Conservation (phyloP, 2,888 invertebrate species). For the Theretra japonica region DNA sequence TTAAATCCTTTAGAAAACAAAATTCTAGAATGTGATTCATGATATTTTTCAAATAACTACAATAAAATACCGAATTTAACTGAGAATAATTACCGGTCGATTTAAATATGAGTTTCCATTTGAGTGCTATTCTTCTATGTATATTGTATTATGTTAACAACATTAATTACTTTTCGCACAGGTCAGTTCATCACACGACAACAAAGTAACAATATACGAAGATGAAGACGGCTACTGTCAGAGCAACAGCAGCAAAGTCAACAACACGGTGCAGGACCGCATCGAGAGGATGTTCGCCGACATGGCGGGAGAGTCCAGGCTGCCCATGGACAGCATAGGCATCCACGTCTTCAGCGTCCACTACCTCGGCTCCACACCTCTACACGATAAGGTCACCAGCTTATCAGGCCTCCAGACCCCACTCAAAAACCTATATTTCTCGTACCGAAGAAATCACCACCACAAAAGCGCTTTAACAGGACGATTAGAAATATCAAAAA, state of each 20-base stretch:
- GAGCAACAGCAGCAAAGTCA: constrained; percentile 69
- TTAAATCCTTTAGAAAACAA: too few relatives aligned
- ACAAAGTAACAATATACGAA: constrained; percentile 69
- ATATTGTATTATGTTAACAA: constrained; percentile 36
- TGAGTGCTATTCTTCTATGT: too few relatives aligned
- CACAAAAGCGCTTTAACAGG: constrained; percentile 84
- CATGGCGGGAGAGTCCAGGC: constrained; percentile 85
- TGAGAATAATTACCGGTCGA: too few relatives aligned
- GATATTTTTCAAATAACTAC: too few relatives aligned
- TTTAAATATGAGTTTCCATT: too few relatives aligned
- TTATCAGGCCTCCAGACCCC: constrained; percentile 93
- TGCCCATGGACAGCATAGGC: constrained; percentile 81
- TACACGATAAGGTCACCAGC: constrained; percentile 92
- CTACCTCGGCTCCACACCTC: constrained; percentile 92
- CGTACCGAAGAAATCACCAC: constrained; percentile 83
- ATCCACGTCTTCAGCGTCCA: constrained; percentile 89
- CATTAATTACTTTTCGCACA: too few relatives aligned
- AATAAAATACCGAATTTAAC: too few relatives aligned
- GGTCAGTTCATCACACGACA: constrained; percentile 67
- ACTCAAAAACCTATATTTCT: constrained; percentile 89
- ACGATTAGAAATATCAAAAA: constrained; percentile 87
- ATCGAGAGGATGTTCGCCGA: constrained; percentile 94
- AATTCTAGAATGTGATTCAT: too few relatives aligned
- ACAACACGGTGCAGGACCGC: constrained; percentile 92
- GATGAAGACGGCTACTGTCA: constrained; percentile 75